A percentile compares a stretch with the other conserved stretches of the same genome.
phyloP scores from a whole-genome alignment of 1,140 invertebrate genomes.

The Bicyclus anynana region DNA sequence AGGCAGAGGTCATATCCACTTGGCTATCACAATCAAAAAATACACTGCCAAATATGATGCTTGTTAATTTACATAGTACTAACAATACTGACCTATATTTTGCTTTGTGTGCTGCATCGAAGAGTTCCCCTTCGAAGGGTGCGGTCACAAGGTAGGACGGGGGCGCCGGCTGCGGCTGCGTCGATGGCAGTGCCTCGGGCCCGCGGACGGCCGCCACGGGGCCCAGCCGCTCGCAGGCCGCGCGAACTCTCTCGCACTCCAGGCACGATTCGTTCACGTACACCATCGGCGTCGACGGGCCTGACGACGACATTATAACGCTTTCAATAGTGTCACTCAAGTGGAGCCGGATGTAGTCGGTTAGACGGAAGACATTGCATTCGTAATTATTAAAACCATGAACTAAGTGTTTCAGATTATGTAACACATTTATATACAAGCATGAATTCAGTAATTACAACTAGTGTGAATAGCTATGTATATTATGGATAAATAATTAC shows the following conservation, averaged over 20 bases:
- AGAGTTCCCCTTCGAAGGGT: constrained; percentile 61
- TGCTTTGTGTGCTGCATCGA: constrained; percentile 66
- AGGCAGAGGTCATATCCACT: too few relatives aligned
- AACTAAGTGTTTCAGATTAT: not conserved
- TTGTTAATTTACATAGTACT: not conserved
- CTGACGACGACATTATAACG: constrained; percentile 29
- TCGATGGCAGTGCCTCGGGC: constrained; percentile 48
- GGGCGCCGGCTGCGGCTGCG: constrained; percentile 48
- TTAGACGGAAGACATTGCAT: constrained; percentile 18
- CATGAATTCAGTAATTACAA: too few relatives aligned
- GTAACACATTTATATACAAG: too few relatives aligned
- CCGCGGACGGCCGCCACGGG: constrained; percentile 47
- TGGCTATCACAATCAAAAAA: too few relatives aligned
- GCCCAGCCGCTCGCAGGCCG: constrained; percentile 64
- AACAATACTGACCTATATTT: constrained; percentile 60
- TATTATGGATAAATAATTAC: too few relatives aligned
- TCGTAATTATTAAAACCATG: not conserved
- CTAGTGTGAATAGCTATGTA: too few relatives aligned
- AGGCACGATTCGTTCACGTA: constrained; percentile 62
- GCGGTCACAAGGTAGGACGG: constrained; percentile 60
- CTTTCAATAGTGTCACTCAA: not conserved
- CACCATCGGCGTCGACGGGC: constrained; percentile 55
- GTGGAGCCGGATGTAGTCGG: constrained; percentile 17
- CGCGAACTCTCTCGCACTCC: constrained; percentile 65
- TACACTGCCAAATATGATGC: not conserved